phyloP scores from a whole-genome alignment of 2,888 invertebrate species.

The Plagiodera versicolora region DNA sequence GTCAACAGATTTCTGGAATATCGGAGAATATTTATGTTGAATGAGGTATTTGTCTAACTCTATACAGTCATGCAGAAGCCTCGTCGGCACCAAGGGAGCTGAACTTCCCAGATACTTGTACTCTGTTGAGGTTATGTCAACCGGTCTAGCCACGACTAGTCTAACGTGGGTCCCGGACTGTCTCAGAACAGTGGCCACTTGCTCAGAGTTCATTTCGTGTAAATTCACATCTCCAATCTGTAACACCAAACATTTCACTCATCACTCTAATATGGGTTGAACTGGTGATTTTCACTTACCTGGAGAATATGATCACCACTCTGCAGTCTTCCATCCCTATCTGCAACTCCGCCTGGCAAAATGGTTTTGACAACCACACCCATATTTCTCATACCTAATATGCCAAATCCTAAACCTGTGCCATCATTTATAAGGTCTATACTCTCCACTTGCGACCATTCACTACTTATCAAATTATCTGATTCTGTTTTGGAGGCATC shows the following conservation, averaged over 20 bases:
- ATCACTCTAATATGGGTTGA: neutral
- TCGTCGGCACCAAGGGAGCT: conserved; percentile 67
- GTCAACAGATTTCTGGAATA: conserved; percentile 56
- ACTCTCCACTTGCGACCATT: conserved; percentile 97
- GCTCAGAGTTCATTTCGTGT: conserved; percentile 98
- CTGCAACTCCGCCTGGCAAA: conserved; percentile 95
- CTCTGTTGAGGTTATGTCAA: conserved; percentile 68
- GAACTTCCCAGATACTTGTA: conserved; percentile 62
- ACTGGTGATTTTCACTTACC: conserved; percentile 58
- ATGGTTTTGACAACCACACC: conserved; percentile 99
- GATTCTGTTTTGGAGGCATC: conserved; percentile 68
- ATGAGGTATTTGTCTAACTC: conserved; percentile 84
- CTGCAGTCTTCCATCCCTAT: conserved; percentile 93
- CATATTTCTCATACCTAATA: conserved; percentile 95
- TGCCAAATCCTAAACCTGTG: conserved; percentile 96
- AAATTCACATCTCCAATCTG: conserved; percentile 64
- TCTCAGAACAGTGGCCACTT: conserved; percentile 91
- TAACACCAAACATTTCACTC: conserved; percentile 22
- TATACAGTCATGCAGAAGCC: conserved; percentile 82
- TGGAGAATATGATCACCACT: conserved; percentile 99
- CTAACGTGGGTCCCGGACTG: conserved; percentile 95
- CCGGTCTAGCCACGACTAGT: conserved; percentile 90
- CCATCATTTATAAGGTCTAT: conserved; percentile 98
- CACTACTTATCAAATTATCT: conserved; percentile 77
- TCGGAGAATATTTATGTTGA: conserved; percentile 79